These are phyloP conservation scores for Cacoxenus indagator DNA, from an alignment of 2,888 invertebrate genomes.

Conservation along the genomic window DNA sequence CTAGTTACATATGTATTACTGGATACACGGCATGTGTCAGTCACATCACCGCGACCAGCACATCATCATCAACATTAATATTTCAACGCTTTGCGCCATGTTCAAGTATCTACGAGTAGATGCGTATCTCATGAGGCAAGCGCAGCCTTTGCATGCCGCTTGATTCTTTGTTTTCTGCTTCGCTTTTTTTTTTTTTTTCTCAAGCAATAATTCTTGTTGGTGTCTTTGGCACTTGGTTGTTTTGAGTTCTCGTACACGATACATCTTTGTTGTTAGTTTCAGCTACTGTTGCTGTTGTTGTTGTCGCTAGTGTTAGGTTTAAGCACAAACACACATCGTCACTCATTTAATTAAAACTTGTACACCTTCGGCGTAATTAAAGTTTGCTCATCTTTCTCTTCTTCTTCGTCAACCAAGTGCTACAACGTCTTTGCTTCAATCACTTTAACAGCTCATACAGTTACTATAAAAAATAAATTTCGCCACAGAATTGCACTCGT, in stretches of 20 bases:
- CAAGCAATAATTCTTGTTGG: constrained; percentile 7
- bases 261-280: constrained; percentile 46
- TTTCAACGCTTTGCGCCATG: neutral
- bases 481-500: neutral
- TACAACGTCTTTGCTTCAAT: neutral
- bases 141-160: no score
- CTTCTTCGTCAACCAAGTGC: neutral
- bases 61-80: neutral
- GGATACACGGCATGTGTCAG: neutral
- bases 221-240: constrained; percentile 29
- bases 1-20: neutral
- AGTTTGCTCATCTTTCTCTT: no score
- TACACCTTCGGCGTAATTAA: neutral
- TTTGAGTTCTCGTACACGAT: constrained; percentile 40
- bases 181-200: constrained; percentile 2
- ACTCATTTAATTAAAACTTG: neutral
- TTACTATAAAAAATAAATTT: neutral
- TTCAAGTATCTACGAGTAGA: neutral
- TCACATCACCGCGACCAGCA: neutral
- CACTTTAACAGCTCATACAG: constrained; percentile 1
- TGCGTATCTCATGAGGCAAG: neutral
- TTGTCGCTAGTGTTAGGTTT: neutral
- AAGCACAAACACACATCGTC: neutral
- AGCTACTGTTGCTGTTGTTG: neutral
- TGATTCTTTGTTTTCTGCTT: no score